phyloP scores from a whole-genome alignment of 2,888 invertebrate genomes.

The Sericinus montela region DNA sequence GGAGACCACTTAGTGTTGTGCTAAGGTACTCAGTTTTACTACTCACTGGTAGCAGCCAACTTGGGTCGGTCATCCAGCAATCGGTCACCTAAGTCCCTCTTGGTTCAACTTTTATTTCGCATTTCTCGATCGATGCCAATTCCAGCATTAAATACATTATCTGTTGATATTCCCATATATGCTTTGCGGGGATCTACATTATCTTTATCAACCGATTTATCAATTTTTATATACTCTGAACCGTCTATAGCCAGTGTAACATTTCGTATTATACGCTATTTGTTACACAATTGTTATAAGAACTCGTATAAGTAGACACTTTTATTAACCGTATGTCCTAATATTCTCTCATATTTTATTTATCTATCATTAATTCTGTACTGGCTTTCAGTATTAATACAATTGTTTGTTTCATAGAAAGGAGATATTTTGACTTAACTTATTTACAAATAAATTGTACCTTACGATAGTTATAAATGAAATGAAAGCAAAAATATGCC shows the following conservation, averaged over 20 bases:
- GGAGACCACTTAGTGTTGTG: no score
- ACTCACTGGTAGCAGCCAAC: no score
- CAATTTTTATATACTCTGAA: slow-evolving; percentile 42
- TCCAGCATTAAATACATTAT: slow-evolving; percentile 28
- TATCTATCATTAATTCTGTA: slow-evolving; percentile 15
- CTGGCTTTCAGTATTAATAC: slow-evolving; percentile 1
- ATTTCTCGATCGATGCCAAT: slow-evolving; percentile 18
- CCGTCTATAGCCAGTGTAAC: slow-evolving; percentile 24
- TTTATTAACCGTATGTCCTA: slow-evolving; percentile 19
- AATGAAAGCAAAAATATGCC: no score
- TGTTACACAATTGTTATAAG: slow-evolving; percentile 28
- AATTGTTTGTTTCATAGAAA: slow-evolving; percentile 11
- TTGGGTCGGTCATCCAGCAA: no score
- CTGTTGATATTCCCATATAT: slow-evolving; percentile 1
- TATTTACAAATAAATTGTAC: no score
- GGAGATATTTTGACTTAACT: neutral
- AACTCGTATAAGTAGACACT: slow-evolving; percentile 30
- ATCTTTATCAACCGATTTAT: slow-evolving; percentile 64
- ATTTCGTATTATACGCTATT: slow-evolving; percentile 27
- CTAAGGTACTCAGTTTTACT: no score
- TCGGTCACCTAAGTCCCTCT: no score
- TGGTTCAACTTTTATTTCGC: no score
- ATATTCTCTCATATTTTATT: slow-evolving; percentile 11
- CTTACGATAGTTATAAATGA: no score
- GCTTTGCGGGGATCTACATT: slow-evolving; percentile 36